Evolutionary conservation across 2,113 vertebrate genomes (phyloP).

Genomic region (Melozone crissalis): DNA sequence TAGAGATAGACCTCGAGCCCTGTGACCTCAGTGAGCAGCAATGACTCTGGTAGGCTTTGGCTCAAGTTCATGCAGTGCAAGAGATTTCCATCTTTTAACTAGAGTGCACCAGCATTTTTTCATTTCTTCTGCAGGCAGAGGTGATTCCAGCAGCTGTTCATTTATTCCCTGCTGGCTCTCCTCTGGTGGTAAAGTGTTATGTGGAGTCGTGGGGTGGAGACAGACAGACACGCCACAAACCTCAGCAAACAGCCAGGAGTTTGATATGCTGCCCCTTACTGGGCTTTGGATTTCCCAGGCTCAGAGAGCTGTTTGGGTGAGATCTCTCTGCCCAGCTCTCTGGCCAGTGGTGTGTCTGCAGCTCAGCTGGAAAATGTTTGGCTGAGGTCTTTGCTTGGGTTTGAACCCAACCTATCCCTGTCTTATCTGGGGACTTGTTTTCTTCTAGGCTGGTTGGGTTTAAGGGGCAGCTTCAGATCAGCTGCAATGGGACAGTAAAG

Average conservation of each 20-base stretch:
- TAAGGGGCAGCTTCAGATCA: not conserved
- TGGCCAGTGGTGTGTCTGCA: not conserved
- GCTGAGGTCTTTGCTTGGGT: not conserved
- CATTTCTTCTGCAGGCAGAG: not conserved
- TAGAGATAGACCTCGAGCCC: not conserved
- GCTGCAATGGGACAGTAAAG: not conserved
- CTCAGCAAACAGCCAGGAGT: not conserved
- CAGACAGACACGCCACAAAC: not conserved
- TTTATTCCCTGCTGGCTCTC: not conserved
- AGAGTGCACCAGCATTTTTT: not conserved
- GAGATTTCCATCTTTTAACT: not conserved
- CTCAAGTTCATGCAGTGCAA: not conserved
- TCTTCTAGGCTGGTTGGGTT: not conserved
- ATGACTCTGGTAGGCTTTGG: not conserved
- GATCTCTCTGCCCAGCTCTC: not conserved
- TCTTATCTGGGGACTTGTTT: not conserved
- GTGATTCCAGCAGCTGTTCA: not conserved
- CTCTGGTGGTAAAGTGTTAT: not conserved
- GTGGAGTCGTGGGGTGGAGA: not conserved
- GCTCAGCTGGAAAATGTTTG: not conserved
- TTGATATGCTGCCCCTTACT: not conserved
- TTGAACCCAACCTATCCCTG: not conserved
- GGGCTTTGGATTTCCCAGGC: not conserved
- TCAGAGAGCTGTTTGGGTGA: not conserved
- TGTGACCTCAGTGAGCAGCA: not conserved